Conservation (phyloP, 2,113 vertebrate genomes). For the Cynoglossus semilaevis region DNA sequence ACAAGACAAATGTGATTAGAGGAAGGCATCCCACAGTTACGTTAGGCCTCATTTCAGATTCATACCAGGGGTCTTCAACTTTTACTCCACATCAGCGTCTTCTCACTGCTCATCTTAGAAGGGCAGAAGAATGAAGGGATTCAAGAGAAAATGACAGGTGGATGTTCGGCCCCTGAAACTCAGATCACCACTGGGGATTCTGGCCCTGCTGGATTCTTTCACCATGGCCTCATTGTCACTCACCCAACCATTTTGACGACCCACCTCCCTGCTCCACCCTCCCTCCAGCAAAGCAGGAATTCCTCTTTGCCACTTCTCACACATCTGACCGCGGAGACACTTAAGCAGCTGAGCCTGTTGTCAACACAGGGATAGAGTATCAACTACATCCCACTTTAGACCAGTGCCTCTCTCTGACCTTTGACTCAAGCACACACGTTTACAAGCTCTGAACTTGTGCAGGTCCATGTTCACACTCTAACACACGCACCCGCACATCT, state of each 20-base stretch:
- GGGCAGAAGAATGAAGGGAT: slow-evolving; percentile 11
- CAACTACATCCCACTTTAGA: slow-evolving; percentile 55
- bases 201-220: slow-evolving; percentile 51
- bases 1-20: slow-evolving; percentile 69
- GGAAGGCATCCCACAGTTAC: slow-evolving; percentile 61
- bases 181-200: slow-evolving; percentile 43
- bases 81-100: slow-evolving; percentile 19
- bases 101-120: slow-evolving; percentile 15
- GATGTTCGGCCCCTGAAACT: slow-evolving; percentile 58
- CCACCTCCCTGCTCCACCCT: slow-evolving; percentile 11
- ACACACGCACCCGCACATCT: slow-evolving; percentile 1
- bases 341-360: slow-evolving; percentile 64
- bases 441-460: slow-evolving; percentile 28
- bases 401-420: slow-evolving; percentile 35
- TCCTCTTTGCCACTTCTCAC: slow-evolving; percentile 45
- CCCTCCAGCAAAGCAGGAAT: slow-evolving; percentile 30
- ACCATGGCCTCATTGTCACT: slow-evolving; percentile 42
- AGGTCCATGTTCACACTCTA: slow-evolving; percentile 27
- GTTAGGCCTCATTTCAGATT: slow-evolving; percentile 61
- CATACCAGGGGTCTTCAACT: slow-evolving; percentile 49
- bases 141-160: slow-evolving; percentile 57
- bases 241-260: slow-evolving; percentile 38
- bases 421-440: slow-evolving; percentile 35
- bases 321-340: slow-evolving; percentile 48
- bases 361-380: slow-evolving; percentile 57